Conservation (phyloP, 2,888 invertebrate species). For the Pantelozetes paolii region DNA sequence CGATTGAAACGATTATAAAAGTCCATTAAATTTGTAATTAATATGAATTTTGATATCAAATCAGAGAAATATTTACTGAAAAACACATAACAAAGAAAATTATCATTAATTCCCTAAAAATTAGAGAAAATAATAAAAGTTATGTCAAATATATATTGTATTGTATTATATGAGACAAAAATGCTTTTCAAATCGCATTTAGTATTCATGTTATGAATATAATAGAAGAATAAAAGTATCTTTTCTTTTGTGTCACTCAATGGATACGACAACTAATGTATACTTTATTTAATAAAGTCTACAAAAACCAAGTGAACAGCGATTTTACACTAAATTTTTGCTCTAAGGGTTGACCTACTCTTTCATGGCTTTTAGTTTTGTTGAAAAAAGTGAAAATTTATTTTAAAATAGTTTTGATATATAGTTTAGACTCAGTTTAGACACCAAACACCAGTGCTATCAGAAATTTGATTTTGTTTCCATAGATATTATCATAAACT, state of each 20-base stretch:
- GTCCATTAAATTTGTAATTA: too few relatives aligned
- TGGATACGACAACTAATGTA: conserved; percentile 1
- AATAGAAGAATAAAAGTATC: conserved; percentile 28
- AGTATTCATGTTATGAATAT: conserved; percentile 25
- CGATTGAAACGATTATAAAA: too few relatives aligned
- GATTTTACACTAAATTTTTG: conserved; percentile 17
- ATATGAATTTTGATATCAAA: too few relatives aligned
- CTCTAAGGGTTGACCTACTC: conserved; percentile 34
- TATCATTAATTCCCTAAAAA: too few relatives aligned
- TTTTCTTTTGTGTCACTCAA: not conserved
- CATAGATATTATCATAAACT: conserved; percentile 23
- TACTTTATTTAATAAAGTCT: conserved; percentile 33
- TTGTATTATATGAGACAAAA: not conserved
- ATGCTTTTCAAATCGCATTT: not conserved
- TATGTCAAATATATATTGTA: not conserved
- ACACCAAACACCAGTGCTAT: too few relatives aligned
- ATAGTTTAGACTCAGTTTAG: too few relatives aligned
- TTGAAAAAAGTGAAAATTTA: conserved; percentile 25
- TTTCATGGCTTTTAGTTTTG: conserved; percentile 8
- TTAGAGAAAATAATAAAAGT: too few relatives aligned
- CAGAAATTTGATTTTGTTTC: not conserved
- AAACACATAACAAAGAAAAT: too few relatives aligned
- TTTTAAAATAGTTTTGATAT: not conserved
- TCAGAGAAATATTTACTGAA: too few relatives aligned
- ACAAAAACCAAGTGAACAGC: conserved; percentile 31